Percentiles rank a stretch among this genome's conserved stretches.
These are phyloP conservation scores for Orthonevra nobilis DNA, from an alignment of 2,888 invertebrate genomes.

Conservation along the genomic window DNA sequence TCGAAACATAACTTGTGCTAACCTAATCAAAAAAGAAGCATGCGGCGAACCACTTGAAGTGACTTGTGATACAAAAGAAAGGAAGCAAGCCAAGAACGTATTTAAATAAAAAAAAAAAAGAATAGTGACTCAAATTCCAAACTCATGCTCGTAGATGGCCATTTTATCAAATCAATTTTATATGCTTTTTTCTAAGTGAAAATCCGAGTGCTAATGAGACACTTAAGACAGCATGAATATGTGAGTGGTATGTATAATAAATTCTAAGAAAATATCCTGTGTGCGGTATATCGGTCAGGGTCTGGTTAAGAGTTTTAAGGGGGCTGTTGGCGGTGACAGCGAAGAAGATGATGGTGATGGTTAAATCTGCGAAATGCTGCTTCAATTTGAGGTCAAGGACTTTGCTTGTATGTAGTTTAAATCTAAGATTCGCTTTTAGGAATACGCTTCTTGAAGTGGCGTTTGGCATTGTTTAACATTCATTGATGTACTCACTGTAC, in stretches of 20 bases:
- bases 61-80: not conserved
- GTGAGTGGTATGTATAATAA: not conserved
- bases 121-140: too few species aligned
- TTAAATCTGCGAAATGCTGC: conserved; percentile 22
- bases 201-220: conserved; percentile 48
- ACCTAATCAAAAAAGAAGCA: too few species aligned
- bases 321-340: conserved; percentile 8
- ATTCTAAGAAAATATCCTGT: conserved; percentile 33
- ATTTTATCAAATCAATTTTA: conserved; percentile 44
- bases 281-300: conserved; percentile 53
- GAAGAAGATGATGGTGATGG: conserved; percentile 13
- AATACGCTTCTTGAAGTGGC: too few species aligned
- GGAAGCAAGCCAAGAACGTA: not conserved
- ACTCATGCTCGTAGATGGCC: conserved; percentile 12
- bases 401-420: conserved; percentile 5
- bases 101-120: not conserved
- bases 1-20: too few species aligned
- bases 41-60: too few species aligned
- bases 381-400: conserved; percentile 39
- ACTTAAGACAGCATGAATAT: conserved; percentile 17
- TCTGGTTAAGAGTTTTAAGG: conserved; percentile 21
- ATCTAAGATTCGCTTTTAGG: not conserved
- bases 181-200: conserved; percentile 17
- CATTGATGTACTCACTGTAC: too few species aligned
- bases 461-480: too few species aligned